Evolutionary conservation across 1,140 invertebrate species (phyloP), one percentile per base, ranked within the genome.

Genomic region (Ceratosolen solmsi): DNA sequence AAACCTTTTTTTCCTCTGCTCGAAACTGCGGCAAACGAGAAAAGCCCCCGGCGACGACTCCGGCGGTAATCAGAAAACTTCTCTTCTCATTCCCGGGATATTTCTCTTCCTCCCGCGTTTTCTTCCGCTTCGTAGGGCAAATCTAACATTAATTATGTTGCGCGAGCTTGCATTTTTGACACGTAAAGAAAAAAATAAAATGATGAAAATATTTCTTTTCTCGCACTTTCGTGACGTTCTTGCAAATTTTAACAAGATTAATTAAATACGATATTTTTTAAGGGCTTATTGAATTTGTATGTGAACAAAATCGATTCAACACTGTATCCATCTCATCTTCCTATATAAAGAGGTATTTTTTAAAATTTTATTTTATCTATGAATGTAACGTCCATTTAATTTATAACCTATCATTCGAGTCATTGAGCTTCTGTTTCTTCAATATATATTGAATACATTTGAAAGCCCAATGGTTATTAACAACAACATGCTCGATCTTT

Each of bases 1-100:
- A 68, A 68, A 38, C 4, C 36, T 38, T 68, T 54, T 68, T 68
- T 68, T 68, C 58, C 20, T 51, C 27, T 2, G 1, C 27, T 65
- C 49, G 22, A 71, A 73, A 73, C 46, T 33, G 33, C n/a, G 22
- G 78, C 54, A 60, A 73, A 75, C 73, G 71, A 80, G 82, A 70
- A 73, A 74, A 77, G 79, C 75, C 54, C 25, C 27, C 60, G 71
- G 77, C 71, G 9, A 60, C 22, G 72, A 68, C 65, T 72, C 79
- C 49, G 73, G 38, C 79, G 60, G 87, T 86, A 88, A 88, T 88
- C 87, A 88, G 65, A 63, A 84, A 74, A 82, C 85, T 87, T 85
- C 84, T 87, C 75, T 72, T 56, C 56, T 79, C 30, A 38, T 68
- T 46, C 63, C n/a, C 15, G 22, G 65, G 30, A 79, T 81, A 78